Percentiles rank a stretch among this genome's conserved stretches.
phyloP scores from a whole-genome alignment of 2,113 vertebrate species.

The Daphoenositta chrysoptera region DNA sequence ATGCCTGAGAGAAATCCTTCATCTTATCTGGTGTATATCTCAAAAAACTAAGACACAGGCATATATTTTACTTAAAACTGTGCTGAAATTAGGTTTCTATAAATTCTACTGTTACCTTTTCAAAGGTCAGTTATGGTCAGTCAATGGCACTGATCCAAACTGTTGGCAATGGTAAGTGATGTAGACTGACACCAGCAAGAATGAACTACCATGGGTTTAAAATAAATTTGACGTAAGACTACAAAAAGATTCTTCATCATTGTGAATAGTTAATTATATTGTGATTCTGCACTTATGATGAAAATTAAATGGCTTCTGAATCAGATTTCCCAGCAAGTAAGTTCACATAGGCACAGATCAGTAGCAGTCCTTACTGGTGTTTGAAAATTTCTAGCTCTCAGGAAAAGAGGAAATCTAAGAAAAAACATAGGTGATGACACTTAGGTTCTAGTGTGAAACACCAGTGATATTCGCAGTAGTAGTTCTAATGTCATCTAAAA shows the following conservation, averaged over 20 bases:
- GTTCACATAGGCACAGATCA: neutral
- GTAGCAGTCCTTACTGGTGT: neutral
- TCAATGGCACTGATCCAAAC: neutral
- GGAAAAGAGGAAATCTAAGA: neutral
- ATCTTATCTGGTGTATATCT: neutral
- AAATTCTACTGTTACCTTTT: neutral
- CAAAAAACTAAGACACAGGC: neutral
- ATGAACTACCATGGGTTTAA: neutral
- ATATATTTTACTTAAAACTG: neutral
- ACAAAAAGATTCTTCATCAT: neutral
- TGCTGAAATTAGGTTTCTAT: neutral
- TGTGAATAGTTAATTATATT: neutral
- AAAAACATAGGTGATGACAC: neutral
- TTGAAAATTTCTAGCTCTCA: neutral
- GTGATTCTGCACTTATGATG: neutral
- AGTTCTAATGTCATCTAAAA: neutral
- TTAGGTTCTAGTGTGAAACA: neutral
- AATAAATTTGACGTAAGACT: neutral
- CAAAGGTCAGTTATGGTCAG: neutral
- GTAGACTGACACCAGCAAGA: neutral
- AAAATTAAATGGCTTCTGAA: neutral
- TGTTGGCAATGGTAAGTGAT: neutral
- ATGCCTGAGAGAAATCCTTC: neutral
- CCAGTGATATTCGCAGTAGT: neutral
- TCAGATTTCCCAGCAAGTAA: neutral